Evolutionary conservation across 2,113 vertebrate species (phyloP), one percentile per base, ranked within the genome.

Genomic region (Vidua macroura): DNA sequence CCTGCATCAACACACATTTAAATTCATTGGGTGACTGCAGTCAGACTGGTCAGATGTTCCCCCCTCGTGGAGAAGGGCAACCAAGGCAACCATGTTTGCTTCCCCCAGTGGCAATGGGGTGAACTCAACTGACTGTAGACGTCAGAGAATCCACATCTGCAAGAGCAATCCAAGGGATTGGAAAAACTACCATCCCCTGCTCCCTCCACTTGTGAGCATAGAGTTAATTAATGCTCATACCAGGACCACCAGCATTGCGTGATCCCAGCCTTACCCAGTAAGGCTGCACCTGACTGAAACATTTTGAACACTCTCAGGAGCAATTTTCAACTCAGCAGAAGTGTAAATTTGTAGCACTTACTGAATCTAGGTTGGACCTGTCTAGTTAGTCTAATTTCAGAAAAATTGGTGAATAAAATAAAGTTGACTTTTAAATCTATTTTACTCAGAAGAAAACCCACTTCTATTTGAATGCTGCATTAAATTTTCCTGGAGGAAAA

Each of bases 71-170:
- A 76, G 48, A 55, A 31, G 44, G 15, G 53, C 56, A 91, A 39
- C 37, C n/a, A 73, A 64, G 78, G 31, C 37, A 87, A n/a, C 35
- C 28, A 9, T 1, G 8, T 8, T 9, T 64, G 43, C 27, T 27
- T 84, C 9, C 18, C 1, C 0, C 3, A 1, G 17, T 20, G 52
- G 72, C 17, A 60, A 15, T 6, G 35, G 23, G 33, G 14, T 15
- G 35, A 62, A 25, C 44, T 41, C 67, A 86, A 5, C 15, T 10
- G 3, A 11, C 46, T 46, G 28, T 5, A 58, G 63, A 14, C 63
- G 69, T 19, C 59, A 69, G 75, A 62, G 63, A 69, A 76, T 48
- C 46, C 37, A 69, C 33, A 51, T 25, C 25, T 64, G 35, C 11
- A 9, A 46, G 49, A 75, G 13, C 11, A 51, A n/a, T 15, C 49